These are phyloP conservation scores for Enteromius thamalakanensis DNA, from an alignment of 2,797 vertebrate species.

Conservation along the genomic window DNA sequence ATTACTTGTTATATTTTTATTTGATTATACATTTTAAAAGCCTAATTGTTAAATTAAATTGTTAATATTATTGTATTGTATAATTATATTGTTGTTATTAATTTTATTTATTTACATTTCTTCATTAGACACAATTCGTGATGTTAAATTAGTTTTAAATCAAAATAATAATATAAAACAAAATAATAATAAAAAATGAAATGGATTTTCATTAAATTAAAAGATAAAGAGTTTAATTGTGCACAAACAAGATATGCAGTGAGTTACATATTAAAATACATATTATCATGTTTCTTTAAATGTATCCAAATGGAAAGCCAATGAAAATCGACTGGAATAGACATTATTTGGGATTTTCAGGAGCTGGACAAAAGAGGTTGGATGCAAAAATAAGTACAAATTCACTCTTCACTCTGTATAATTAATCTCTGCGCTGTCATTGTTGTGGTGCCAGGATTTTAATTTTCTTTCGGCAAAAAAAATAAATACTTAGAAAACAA, in stretches of 20 bases:
- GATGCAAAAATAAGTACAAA: not conserved
- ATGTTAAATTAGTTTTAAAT: not conserved
- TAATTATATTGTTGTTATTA: too few species aligned
- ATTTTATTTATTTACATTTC: not conserved
- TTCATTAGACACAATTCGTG: not conserved
- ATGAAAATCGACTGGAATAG: not conserved
- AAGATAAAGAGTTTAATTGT: not conserved
- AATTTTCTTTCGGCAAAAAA: not conserved
- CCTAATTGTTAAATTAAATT: too few species aligned
- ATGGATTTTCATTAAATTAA: not conserved
- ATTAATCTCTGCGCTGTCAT: not conserved
- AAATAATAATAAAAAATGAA: not conserved
- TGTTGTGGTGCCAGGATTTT: not conserved
- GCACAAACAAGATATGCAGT: not conserved
- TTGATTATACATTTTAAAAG: too few species aligned
- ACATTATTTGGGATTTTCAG: not conserved
- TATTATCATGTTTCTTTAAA: not conserved
- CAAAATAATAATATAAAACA: not conserved
- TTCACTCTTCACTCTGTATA: not conserved
- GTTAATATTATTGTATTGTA: too few species aligned
- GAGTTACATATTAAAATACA: not conserved
- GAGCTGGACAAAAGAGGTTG: not conserved
- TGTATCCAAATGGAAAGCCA: not conserved
- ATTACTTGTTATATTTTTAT: not conserved
- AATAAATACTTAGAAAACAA: not conserved